Base-by-base conservation (phyloP, 2,797 vertebrate species). In the Prionace glauca region DNA sequence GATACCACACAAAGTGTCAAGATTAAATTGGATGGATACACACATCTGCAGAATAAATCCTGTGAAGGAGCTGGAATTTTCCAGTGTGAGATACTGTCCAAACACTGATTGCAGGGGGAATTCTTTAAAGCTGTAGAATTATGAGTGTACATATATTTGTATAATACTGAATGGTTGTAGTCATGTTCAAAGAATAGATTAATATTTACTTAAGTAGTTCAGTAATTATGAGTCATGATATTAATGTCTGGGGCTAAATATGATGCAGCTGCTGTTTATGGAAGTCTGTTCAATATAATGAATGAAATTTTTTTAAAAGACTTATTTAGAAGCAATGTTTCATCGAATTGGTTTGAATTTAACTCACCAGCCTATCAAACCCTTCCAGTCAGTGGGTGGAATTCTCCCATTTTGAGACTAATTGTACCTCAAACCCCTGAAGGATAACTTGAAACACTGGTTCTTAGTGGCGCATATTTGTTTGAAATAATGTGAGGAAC, bases 201-300 rank as follows among this genome's bases (percentile, higher is more conserved):
- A 65, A 60, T 62, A 32, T 91, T 91, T 91, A 60, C 88, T 91
- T 65, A 91, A 91, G 3, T 26, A 62, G 4, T n/a, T 65, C 50
- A 65, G 88, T 91, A 91, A 91, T 65, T 91, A 91, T 62, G 62
- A 91, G 29, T 91, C 88, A 91, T 56, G 50, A 90, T 60, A 32
- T 91, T 14, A 65, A 9, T 91, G 62, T 22, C 86, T 88, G 22
- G 8, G 86, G 29, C 32, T 91, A 32, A 65, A n/a, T 65, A 91
- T 91, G 32, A 65, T 32, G 88, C 26, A 32, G 32, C 88, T 91
- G 62, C 16, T 91, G 56, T 62, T 60, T 65, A n/a, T 29, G 3
- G 88, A 65, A 65, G 7, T 65, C 62, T 62, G 3, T 65, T 65
- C 7, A 60, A 91, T 29, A 62, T 65, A 65, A 65, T 91, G 60